Conservation (phyloP, 1,140 invertebrate species). For the Brachionus manjavacas region DNA sequence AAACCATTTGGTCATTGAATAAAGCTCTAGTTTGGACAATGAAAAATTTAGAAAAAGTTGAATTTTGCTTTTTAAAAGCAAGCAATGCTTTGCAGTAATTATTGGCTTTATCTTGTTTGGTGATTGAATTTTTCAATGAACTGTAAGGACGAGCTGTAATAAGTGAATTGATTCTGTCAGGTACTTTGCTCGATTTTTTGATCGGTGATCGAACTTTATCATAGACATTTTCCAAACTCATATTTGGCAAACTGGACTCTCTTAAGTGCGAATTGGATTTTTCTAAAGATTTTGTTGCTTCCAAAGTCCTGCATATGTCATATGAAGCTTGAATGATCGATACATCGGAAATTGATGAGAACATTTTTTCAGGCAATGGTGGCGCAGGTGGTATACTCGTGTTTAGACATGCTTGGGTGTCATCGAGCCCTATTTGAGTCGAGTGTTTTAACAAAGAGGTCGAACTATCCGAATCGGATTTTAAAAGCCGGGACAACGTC, state of each 20-base stretch:
- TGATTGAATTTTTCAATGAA: neutral
- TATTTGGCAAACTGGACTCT: neutral
- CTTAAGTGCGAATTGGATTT: neutral
- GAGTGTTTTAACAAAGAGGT: neutral
- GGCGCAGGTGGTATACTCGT: neutral
- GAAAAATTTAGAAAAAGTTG: constrained; percentile 15
- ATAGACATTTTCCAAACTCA: neutral
- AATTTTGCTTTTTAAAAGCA: constrained; percentile 10
- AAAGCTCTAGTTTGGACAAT: neutral
- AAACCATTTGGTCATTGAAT: neutral
- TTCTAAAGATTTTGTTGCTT: neutral
- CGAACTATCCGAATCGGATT: constrained; percentile 6
- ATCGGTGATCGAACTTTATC: neutral
- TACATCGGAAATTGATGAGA: neutral
- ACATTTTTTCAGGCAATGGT: constrained; percentile 14
- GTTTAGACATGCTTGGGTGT: neutral
- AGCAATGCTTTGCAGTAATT: constrained; percentile 2
- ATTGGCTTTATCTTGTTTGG: neutral
- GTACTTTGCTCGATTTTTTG: neutral
- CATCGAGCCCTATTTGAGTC: neutral
- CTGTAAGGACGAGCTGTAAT: neutral
- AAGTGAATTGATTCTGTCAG: neutral
- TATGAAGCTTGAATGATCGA: neutral
- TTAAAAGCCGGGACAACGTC: neutral
- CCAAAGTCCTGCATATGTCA: neutral